Percentiles rank a stretch among this genome's conserved stretches.
phyloP scores from a whole-genome alignment of 1,140 invertebrate genomes.

The Sinella curviseta region DNA sequence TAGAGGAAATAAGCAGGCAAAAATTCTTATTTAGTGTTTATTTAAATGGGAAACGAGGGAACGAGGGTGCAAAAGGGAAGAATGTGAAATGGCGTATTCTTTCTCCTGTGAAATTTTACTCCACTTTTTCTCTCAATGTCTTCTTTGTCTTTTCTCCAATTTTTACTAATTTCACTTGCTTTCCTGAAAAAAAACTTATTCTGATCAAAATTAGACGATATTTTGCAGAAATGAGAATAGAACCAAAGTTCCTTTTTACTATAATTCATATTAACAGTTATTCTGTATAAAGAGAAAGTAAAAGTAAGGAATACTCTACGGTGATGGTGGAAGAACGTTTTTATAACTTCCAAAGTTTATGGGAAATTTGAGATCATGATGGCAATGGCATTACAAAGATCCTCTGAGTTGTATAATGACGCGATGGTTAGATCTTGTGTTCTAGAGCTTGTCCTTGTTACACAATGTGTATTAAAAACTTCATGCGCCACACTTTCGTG shows the following conservation, averaged over 20 bases:
- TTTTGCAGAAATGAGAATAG: neutral
- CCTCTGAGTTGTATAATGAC: too few relatives aligned
- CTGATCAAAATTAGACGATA: neutral
- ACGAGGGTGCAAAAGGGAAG: neutral
- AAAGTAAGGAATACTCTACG: neutral
- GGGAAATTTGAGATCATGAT: neutral
- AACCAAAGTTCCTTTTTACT: too few relatives aligned
- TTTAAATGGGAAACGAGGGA: neutral
- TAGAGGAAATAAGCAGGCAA: neutral
- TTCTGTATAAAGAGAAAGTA: neutral
- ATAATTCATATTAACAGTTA: too few relatives aligned
- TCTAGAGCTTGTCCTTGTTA: too few relatives aligned
- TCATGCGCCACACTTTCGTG: too few relatives aligned
- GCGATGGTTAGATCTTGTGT: too few relatives aligned
- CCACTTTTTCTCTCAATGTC: neutral
- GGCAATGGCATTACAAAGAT: too few relatives aligned
- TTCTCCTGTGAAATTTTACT: slow-evolving; percentile 7
- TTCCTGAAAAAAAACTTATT: neutral
- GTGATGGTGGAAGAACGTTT: neutral
- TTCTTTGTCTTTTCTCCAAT: neutral
- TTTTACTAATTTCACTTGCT: neutral
- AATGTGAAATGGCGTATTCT: neutral
- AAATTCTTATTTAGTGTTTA: neutral
- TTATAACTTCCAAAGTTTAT: neutral
- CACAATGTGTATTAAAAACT: too few relatives aligned